Conservation (phyloP, 2,888 invertebrate genomes). For the Phania funesta region DNA sequence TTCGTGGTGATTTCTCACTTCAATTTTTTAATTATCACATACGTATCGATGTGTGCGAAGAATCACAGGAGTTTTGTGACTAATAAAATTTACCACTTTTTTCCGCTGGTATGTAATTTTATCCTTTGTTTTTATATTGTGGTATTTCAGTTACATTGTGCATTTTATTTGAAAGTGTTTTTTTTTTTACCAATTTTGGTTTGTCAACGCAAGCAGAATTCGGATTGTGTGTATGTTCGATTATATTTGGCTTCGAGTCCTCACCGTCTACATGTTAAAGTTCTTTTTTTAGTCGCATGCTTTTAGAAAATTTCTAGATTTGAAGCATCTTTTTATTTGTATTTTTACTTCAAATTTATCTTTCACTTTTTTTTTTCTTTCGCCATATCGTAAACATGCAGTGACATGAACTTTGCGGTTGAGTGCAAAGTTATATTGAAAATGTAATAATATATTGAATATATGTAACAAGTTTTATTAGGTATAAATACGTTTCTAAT, state of each 20-base stretch:
- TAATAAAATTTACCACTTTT: slow-evolving; percentile 57
- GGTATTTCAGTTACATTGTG: slow-evolving; percentile 49
- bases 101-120: slow-evolving; percentile 34
- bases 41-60: slow-evolving; percentile 5
- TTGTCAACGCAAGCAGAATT: slow-evolving; percentile 45
- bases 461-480: slow-evolving; percentile 14
- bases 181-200: slow-evolving; percentile 35
- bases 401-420: slow-evolving; percentile 53
- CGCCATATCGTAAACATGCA: neutral
- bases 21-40: slow-evolving; percentile 17
- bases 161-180: slow-evolving; percentile 23
- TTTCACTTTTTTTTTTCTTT: neutral
- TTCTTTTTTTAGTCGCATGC: neutral
- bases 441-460: slow-evolving; percentile 30
- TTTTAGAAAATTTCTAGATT: neutral
- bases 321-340: neutral
- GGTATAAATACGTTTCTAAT: too few species aligned
- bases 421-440: slow-evolving; percentile 7
- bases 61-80: slow-evolving; percentile 64
- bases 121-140: slow-evolving; percentile 59
- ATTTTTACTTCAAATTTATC: slow-evolving; percentile 1
- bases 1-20: slow-evolving; percentile 6
- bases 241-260: slow-evolving; percentile 30
- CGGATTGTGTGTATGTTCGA: slow-evolving; percentile 48
- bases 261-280: neutral